These are phyloP conservation scores for Sesia apiformis DNA, from an alignment of 2,888 invertebrate species.

Conservation along the genomic window DNA sequence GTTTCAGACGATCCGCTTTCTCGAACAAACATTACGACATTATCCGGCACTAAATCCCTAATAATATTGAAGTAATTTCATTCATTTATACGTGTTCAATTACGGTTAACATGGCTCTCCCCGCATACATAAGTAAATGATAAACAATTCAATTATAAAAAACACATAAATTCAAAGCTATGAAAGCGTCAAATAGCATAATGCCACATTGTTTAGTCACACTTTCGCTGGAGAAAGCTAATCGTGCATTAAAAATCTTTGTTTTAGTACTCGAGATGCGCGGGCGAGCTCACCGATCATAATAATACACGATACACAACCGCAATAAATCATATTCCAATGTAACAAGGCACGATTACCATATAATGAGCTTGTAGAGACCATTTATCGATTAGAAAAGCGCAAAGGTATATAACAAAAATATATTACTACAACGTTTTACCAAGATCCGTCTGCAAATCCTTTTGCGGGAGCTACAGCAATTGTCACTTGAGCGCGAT, in stretches of 20 bases:
- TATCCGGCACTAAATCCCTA: background rate
- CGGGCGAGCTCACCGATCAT: slow-evolving; percentile 4
- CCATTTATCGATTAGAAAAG: background rate
- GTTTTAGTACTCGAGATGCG: slow-evolving; percentile 23
- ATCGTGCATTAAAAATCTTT: slow-evolving; percentile 62
- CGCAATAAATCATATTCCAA: background rate
- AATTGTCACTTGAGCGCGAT: too few relatives aligned
- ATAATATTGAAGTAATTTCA: too few relatives aligned
- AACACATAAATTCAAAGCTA: slow-evolving; percentile 34
- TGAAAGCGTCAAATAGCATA: slow-evolving; percentile 59
- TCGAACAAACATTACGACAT: slow-evolving; percentile 3
- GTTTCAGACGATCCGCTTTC: slow-evolving; percentile 24
- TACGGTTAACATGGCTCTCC: too few relatives aligned
- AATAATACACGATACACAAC: slow-evolving; percentile 1
- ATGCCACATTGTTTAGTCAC: slow-evolving; percentile 49
- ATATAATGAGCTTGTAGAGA: slow-evolving; percentile 3
- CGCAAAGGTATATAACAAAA: too few relatives aligned
- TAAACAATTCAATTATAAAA: background rate
- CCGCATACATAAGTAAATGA: too few relatives aligned
- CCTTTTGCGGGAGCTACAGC: too few relatives aligned
- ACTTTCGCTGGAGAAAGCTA: slow-evolving; percentile 70
- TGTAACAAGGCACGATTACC: slow-evolving; percentile 1
- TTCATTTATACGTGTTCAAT: too few relatives aligned
- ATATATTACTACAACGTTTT: too few relatives aligned
- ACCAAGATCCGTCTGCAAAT: too few relatives aligned